These are phyloP conservation scores for Ecliptopera silaceata DNA, from an alignment of 2,888 invertebrate species.

Conservation along the genomic window DNA sequence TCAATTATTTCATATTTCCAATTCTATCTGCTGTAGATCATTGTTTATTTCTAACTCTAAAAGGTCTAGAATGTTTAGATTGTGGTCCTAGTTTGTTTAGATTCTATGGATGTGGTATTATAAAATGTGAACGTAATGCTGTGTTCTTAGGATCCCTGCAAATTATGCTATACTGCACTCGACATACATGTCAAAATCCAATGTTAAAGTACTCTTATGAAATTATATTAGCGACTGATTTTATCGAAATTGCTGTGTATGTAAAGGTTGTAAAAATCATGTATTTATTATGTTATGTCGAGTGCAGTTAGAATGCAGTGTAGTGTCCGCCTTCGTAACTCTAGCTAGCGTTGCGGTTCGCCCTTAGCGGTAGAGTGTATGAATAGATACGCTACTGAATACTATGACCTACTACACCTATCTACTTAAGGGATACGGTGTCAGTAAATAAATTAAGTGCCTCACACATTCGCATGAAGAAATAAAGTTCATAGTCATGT, in stretches of 20 bases:
- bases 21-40: constrained; percentile 48
- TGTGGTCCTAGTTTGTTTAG: constrained; percentile 68
- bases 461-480: neutral
- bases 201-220: neutral
- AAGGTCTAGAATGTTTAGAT: constrained; percentile 62
- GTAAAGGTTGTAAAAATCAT: neutral
- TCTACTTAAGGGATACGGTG: neutral
- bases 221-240: neutral
- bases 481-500: too few species aligned
- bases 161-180: constrained; percentile 60
- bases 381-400: constrained; percentile 54
- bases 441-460: neutral
- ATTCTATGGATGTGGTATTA: constrained; percentile 76
- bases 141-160: constrained; percentile 73
- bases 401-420: constrained; percentile 45
- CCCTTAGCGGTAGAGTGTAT: constrained; percentile 70
- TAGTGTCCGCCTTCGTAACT: constrained; percentile 76
- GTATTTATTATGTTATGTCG: constrained; percentile 36
- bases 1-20: constrained; percentile 80
- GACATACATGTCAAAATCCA: constrained; percentile 40
- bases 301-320: constrained; percentile 64
- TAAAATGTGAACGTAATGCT: constrained; percentile 75
- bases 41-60: constrained; percentile 53
- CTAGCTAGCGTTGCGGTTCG: constrained; percentile 74
- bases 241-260: neutral